phyloP scores from a whole-genome alignment of 2,113 vertebrate species.

The Ophthalmotilapia sp. region DNA sequence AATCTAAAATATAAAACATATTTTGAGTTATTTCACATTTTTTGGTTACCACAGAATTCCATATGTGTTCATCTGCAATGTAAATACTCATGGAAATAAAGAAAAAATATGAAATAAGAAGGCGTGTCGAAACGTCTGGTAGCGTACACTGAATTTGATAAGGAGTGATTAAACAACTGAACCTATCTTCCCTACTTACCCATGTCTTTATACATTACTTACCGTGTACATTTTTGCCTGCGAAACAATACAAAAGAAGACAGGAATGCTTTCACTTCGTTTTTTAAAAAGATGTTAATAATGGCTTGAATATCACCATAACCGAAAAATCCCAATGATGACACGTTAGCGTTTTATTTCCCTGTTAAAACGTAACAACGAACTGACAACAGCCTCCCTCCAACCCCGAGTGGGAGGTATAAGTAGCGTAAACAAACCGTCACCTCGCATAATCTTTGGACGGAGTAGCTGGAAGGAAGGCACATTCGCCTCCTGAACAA shows the following conservation, averaged over 20 bases:
- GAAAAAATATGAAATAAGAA: background rate
- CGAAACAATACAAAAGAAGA: background rate
- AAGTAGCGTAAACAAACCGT: background rate
- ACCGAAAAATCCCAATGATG: too few relatives aligned
- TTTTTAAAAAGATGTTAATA: rapidly evolving
- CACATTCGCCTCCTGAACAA: background rate
- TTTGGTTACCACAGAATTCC: background rate
- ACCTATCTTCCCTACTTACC: background rate
- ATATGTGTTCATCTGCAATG: background rate
- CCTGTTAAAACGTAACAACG: too few relatives aligned
- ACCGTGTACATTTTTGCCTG: background rate
- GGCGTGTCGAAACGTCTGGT: too few relatives aligned
- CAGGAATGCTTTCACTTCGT: background rate
- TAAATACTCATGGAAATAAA: background rate
- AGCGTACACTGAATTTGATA: background rate
- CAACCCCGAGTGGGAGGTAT: background rate
- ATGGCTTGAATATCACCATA: too few relatives aligned
- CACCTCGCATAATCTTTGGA: background rate
- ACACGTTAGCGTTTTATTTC: too few relatives aligned
- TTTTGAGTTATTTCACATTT: background rate
- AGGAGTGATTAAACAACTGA: background rate
- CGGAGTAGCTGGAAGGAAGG: background rate
- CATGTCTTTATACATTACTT: background rate
- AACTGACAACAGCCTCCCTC: background rate
- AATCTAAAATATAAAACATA: background rate